Conservation (phyloP, 2,797 vertebrate species). For the Sandelia bainsii region DNA sequence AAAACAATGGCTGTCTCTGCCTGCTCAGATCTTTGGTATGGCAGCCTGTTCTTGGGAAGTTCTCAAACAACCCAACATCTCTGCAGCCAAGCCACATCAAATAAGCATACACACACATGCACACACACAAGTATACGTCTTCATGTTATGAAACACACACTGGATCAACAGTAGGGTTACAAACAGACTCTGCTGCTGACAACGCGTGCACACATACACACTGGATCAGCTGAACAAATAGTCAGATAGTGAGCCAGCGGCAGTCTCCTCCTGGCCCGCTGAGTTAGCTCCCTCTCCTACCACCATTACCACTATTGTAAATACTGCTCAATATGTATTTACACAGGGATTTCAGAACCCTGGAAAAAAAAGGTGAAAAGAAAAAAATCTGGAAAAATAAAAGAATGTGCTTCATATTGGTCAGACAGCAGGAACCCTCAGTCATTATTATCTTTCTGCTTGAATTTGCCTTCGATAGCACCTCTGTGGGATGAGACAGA, state of each 20-base stretch:
- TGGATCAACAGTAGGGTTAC: conserved; percentile 30
- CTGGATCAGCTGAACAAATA: conserved; percentile 58
- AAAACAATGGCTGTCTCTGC: conserved; percentile 78
- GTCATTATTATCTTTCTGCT: conserved; percentile 62
- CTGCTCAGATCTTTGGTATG: conserved; percentile 56
- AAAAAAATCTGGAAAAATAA: conserved; percentile 69
- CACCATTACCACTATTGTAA: conserved; percentile 78
- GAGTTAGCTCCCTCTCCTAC: conserved; percentile 70
- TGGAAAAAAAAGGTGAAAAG: conserved; percentile 63
- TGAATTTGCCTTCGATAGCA: conserved; percentile 49
- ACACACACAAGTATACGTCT: conserved; percentile 30
- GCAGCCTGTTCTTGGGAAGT: conserved; percentile 66
- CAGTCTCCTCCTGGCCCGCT: conserved; percentile 61
- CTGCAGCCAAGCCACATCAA: conserved; percentile 82
- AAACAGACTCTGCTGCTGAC: conserved; percentile 34
- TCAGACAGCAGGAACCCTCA: conserved; percentile 69
- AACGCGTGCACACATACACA: conserved; percentile 34
- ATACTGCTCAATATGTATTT: conserved; percentile 77
- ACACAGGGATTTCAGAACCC: conserved; percentile 67
- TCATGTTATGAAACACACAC: conserved; percentile 40
- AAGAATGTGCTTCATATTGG: conserved; percentile 62
- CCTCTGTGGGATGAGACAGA: conserved; percentile 36
- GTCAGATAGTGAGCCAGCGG: conserved; percentile 56
- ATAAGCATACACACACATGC: conserved; percentile 31
- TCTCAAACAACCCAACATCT: conserved; percentile 74